Base-by-base conservation (phyloP, 1,140 invertebrate genomes). In the Stegodyphus mimosarum region DNA sequence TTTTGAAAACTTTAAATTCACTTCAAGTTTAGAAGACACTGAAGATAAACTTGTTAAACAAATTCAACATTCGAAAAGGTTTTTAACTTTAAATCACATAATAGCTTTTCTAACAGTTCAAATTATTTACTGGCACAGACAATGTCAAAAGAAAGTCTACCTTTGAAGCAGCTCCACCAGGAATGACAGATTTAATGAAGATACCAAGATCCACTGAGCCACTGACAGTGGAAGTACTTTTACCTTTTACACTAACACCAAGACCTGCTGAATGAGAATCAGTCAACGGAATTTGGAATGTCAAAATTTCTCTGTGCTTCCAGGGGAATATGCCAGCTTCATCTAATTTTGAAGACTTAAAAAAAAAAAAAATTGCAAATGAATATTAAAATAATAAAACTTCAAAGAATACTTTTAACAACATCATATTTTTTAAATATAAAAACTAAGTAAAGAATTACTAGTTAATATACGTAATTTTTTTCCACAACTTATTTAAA, bases 211-310 rank as follows among this genome's bases (percentile, higher is more conserved):
- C 98, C 48, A 93, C 90, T 55, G 90, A 94, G 50, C 90, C 90
- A 49, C 89, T 89, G 11, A 90, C 89, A 53, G 89, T 89, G 2
- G 91, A 90, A 96, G 83, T 77, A n/a, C 63, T 80, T 91, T 99
- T 99, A 11, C 97, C 97, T 90, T 99, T 99, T 0, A 99, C 97
- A 90, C 96, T 98, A 49, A 99, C 96, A 6, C 98, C 98, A 7
- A 99, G 92, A 6, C 98, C 98, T 10, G 98, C 97, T 89, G 98
- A 98, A 89, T 98, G 97, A 0, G 97, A 96, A 89, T 99, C 97
- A 89, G 98, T 96, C 0, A 99, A 95, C 50, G 97, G 97, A 89
- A 99, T 98, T 88, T 99, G 96, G 89, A 99, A 93, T 0, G 95
- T 95, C 1, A 98, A 90, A 83, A 97, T 95, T 89, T 97, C 94